A percentile compares a stretch with the other conserved stretches of the same genome.
phyloP scores from a whole-genome alignment of 2,113 vertebrate species.

The Hippotragus niger region DNA sequence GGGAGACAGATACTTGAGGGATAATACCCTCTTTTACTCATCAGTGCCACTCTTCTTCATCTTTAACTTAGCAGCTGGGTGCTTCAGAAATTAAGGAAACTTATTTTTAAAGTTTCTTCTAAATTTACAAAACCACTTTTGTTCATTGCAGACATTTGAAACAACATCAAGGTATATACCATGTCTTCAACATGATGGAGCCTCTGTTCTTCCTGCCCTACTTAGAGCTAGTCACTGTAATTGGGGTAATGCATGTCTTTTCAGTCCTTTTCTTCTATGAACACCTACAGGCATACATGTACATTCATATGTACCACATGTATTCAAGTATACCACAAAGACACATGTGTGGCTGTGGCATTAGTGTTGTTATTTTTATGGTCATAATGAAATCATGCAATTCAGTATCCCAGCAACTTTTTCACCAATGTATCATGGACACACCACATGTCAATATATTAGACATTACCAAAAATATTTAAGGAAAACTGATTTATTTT shows the following conservation, averaged over 20 bases:
- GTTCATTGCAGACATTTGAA: background rate
- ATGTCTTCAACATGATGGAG: background rate
- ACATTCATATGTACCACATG: background rate
- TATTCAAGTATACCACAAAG: background rate
- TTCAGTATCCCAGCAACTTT: background rate
- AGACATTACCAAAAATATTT: background rate
- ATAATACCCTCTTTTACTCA: background rate
- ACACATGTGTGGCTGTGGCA: background rate
- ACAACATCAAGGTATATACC: background rate
- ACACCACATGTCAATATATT: background rate
- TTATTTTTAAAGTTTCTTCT: background rate
- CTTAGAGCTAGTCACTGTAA: background rate
- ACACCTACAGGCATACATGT: background rate
- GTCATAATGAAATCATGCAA: background rate
- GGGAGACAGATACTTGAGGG: background rate
- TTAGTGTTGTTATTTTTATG: background rate
- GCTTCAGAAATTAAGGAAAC: background rate
- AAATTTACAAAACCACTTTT: background rate
- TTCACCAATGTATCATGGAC: background rate
- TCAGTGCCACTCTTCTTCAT: background rate
- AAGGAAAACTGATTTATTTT: background rate
- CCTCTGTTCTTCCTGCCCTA: background rate
- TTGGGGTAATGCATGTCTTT: background rate
- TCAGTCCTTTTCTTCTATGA: background rate
- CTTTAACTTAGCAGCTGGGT: background rate